These are phyloP conservation scores for mouse (Mus musculus) DNA, from an alignment of 2,113 vertebrate genomes.

Conservation along the genomic window GRCm39 chr7:67975501-67976000, in stretches of 20 bases:
- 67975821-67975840: neutral
- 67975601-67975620: neutral
- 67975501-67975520: neutral
- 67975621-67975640: neutral
- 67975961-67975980: constrained; percentile 54
- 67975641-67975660: neutral
- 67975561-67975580: rapidly evolving
- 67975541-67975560: neutral
- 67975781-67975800: neutral
- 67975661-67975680: neutral
- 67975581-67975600: neutral
- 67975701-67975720: neutral
- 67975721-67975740: neutral
- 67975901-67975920: constrained; percentile 2
- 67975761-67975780: neutral
- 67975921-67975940: constrained; percentile 42
- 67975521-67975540: neutral
- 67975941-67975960: constrained; percentile 60
- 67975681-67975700: neutral
- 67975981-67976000: constrained; percentile 41
- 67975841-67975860: constrained; percentile 3
- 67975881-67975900: constrained; percentile 40
- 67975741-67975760: neutral
- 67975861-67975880: constrained; percentile 62
- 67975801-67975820: neutral